phyloP scores from a whole-genome alignment of 2,888 invertebrate genomes.

The Sepioteuthis lessoniana region DNA sequence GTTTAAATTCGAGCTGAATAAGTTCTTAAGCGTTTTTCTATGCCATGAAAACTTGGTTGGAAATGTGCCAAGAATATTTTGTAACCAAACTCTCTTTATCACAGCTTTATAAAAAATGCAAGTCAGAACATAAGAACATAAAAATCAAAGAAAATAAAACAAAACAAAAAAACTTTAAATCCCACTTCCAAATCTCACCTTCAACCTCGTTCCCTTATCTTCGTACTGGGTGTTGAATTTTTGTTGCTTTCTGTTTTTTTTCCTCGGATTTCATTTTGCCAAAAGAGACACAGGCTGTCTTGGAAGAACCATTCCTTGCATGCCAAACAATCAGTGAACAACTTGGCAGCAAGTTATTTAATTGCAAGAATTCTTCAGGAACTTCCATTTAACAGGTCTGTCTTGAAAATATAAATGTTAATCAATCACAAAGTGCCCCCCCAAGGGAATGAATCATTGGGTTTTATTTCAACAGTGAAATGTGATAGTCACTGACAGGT shows the following conservation, averaged over 20 bases:
- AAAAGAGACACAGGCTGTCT: background rate
- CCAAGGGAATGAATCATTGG: background rate
- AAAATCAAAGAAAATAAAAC: background rate
- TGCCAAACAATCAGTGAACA: slow-evolving; percentile 33
- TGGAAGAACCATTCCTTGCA: slow-evolving; percentile 10
- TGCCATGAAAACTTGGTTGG: background rate
- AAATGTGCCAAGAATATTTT: background rate
- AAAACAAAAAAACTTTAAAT: background rate
- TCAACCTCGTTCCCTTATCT: background rate
- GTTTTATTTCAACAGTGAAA: slow-evolving; percentile 33
- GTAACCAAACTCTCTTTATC: background rate
- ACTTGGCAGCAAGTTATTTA: slow-evolving; percentile 33
- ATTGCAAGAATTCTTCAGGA: slow-evolving; percentile 13
- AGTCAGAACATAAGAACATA: background rate
- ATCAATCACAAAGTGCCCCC: slow-evolving; percentile 23
- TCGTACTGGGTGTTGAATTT: background rate
- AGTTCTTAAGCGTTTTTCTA: background rate
- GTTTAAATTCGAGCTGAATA: background rate
- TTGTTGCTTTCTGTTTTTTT: background rate
- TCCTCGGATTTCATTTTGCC: background rate
- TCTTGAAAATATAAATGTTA: background rate
- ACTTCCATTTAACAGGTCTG: slow-evolving; percentile 33
- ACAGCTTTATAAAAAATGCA: background rate
- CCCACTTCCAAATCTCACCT: no score
- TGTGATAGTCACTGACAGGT: slow-evolving; percentile 33